These are phyloP conservation scores for Neocrepidodera transversa DNA, from an alignment of 2,888 invertebrate genomes.

Conservation along the genomic window DNA sequence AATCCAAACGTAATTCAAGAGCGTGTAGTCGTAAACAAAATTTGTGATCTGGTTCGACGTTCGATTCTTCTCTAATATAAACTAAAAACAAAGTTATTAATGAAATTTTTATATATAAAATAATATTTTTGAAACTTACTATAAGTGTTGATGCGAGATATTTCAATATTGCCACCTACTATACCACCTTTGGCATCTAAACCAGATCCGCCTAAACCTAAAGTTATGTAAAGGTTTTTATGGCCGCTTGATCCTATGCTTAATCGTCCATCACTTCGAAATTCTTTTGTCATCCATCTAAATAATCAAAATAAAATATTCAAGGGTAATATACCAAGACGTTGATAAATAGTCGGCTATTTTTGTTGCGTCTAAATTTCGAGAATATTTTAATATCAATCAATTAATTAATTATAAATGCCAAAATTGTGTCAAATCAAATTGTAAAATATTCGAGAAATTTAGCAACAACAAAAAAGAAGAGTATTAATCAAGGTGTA, in stretches of 20 bases:
- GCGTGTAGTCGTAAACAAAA: conserved; percentile 83
- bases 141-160: conserved; percentile 87
- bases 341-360: too few species aligned
- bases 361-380: too few species aligned
- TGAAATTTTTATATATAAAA: too few species aligned
- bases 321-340: too few species aligned
- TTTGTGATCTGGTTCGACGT: conserved; percentile 81
- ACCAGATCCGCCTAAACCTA: conserved; percentile 87
- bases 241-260: conserved; percentile 94
- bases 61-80: conserved; percentile 88
- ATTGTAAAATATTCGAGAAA: too few species aligned
- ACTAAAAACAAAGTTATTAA: conserved; percentile 62
- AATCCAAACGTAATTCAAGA: conserved; percentile 90
- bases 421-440: too few species aligned
- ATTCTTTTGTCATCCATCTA: conserved; percentile 91
- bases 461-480: too few species aligned
- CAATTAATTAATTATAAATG: too few species aligned
- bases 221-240: conserved; percentile 89
- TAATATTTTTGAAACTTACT: conserved; percentile 60
- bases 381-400: too few species aligned
- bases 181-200: conserved; percentile 97
- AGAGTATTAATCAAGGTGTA: too few species aligned
- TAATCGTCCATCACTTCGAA: conserved; percentile 88
- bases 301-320: conserved; percentile 19
- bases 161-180: conserved; percentile 93